These are phyloP conservation scores for Nannoperca obscura DNA, from an alignment of 2,797 vertebrate genomes.

Conservation along the genomic window DNA sequence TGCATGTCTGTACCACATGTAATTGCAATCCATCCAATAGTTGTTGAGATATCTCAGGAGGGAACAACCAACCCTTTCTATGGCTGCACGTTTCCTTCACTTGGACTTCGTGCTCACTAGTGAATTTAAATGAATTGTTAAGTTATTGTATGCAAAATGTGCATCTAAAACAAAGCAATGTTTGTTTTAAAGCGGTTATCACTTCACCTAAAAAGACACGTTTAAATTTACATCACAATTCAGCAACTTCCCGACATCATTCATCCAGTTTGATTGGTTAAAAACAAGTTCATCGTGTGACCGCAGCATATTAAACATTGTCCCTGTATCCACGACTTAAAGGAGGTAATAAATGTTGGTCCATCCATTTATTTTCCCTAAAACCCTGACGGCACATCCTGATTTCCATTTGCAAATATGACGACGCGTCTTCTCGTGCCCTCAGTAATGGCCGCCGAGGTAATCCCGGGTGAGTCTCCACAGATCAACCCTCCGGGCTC, in stretches of 20 bases:
- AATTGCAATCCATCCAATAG: neutral
- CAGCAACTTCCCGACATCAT: neutral
- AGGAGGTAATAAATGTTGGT: conserved; percentile 36
- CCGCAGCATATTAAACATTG: neutral
- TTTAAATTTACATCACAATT: neutral
- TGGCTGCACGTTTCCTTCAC: too few species aligned
- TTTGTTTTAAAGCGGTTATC: too few species aligned
- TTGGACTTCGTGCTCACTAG: too few species aligned
- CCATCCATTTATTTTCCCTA: conserved; percentile 34
- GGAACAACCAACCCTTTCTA: too few species aligned
- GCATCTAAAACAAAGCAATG: neutral
- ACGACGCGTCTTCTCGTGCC: conserved; percentile 23
- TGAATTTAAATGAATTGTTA: too few species aligned
- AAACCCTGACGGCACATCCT: conserved; percentile 29
- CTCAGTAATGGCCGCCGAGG: conserved; percentile 50
- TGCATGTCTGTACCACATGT: neutral
- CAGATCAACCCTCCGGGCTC: conserved; percentile 41
- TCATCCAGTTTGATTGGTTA: neutral
- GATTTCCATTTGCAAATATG: conserved; percentile 56
- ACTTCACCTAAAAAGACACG: neutral
- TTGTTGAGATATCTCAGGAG: neutral
- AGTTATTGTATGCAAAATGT: too few species aligned
- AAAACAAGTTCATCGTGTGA: conserved; percentile 5
- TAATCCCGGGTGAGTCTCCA: conserved; percentile 61
- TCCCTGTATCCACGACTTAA: conserved; percentile 15